Conservation (phyloP, 2,888 invertebrate species). For the Mesochorus sp. region DNA sequence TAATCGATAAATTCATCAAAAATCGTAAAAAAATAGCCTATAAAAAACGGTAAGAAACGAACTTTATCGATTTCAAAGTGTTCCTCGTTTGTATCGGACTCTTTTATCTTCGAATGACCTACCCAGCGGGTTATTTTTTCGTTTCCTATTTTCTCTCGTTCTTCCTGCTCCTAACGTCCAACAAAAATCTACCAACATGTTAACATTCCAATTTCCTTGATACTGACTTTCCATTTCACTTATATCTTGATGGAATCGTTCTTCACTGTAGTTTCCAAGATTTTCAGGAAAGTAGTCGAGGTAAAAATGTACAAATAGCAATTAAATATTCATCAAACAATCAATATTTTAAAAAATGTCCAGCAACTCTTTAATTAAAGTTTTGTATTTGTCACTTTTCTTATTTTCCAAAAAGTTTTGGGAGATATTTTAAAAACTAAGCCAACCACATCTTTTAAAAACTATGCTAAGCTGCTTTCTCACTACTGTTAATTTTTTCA, state of each 20-base stretch:
- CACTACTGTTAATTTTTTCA: slow-evolving; percentile 4
- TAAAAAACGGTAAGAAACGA: too few species aligned
- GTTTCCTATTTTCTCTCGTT: not conserved
- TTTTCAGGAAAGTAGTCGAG: slow-evolving; percentile 10
- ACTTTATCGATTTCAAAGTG: too few species aligned
- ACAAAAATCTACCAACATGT: slow-evolving; percentile 34
- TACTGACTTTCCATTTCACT: slow-evolving; percentile 14
- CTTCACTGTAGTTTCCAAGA: slow-evolving; percentile 26
- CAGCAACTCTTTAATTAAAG: slow-evolving; percentile 19
- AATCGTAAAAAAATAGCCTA: too few species aligned
- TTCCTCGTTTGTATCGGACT: not conserved
- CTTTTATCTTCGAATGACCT: slow-evolving; percentile 23
- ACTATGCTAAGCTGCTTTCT: slow-evolving; percentile 28
- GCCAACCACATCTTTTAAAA: slow-evolving; percentile 32
- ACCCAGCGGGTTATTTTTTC: slow-evolving; percentile 12
- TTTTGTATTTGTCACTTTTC: slow-evolving; percentile 23
- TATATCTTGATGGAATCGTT: slow-evolving; percentile 36
- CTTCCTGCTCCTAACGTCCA: slow-evolving; percentile 11
- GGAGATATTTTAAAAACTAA: slow-evolving; percentile 5
- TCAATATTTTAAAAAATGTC: slow-evolving; percentile 22
- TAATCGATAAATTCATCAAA: not conserved
- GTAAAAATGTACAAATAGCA: slow-evolving; percentile 9
- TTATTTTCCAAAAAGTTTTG: slow-evolving; percentile 35
- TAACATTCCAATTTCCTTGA: slow-evolving; percentile 18
- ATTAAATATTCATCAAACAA: slow-evolving; percentile 33